phyloP scores from a whole-genome alignment of 2,888 invertebrate species.

The Sphaerophoria rueppellii region DNA sequence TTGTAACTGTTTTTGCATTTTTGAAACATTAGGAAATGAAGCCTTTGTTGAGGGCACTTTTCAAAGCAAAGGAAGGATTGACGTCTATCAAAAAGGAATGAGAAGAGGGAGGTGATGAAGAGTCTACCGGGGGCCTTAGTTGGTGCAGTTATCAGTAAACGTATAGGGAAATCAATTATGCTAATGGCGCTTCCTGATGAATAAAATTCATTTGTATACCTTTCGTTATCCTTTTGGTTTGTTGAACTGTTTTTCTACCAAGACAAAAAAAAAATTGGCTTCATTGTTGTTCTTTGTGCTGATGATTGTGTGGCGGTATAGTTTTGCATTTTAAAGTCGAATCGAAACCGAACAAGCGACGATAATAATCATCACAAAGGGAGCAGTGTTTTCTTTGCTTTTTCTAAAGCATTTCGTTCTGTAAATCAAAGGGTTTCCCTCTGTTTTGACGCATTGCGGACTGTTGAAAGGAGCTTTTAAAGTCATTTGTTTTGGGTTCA shows the following conservation, averaged over 20 bases:
- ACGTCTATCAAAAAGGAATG: conserved; percentile 8
- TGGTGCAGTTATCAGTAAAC: conserved; percentile 50
- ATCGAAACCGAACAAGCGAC: conserved; percentile 46
- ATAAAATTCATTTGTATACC: conserved; percentile 53
- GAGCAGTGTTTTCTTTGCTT: conserved; percentile 8
- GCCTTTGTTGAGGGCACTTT: conserved; percentile 20
- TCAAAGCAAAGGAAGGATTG: background rate
- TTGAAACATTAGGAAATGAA: conserved; percentile 14
- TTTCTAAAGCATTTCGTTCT: background rate
- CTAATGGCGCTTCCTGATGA: conserved; percentile 65
- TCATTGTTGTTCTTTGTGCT: conserved; percentile 53
- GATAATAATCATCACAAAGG: conserved; percentile 40
- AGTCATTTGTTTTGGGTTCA: background rate
- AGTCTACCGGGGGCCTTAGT: background rate
- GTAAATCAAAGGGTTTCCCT: background rate
- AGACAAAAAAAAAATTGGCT: conserved; percentile 27
- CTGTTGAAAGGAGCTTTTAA: background rate
- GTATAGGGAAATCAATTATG: conserved; percentile 71
- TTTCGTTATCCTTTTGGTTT: conserved; percentile 45
- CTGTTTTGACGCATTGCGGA: conserved; percentile 50
- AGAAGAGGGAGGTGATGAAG: background rate
- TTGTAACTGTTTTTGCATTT: conserved; percentile 26
- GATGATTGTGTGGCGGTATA: background rate
- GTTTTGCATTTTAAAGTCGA: conserved; percentile 29
- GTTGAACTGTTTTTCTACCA: conserved; percentile 10